Base-by-base conservation (phyloP, 1,140 invertebrate species). In the Euwallacea similis region DNA sequence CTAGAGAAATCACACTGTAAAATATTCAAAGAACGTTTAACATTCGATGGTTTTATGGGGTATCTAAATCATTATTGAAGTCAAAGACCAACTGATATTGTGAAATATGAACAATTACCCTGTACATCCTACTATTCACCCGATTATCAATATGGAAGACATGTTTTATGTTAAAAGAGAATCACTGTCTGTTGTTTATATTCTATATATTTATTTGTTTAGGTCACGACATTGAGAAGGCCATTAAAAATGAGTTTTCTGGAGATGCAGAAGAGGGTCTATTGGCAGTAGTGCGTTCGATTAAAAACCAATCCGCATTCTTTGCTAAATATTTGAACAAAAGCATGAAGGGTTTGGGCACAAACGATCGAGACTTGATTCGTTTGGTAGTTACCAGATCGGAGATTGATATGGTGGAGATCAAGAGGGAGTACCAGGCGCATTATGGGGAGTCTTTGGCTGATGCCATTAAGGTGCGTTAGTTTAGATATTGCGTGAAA, bases 251-350 rank as follows among this genome's bases (percentile, higher is more conserved):
- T 47, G 90, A 93, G 80, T 90, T 93, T 77, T 89, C 88, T 73
- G 90, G 91, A 69, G 87, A 86, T 76, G 77, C 90, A 15, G 83
- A 89, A 76, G 84, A 88, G 70, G 89, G 87, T 16, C 80, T 92
- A 33, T 79, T 90, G 54, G 88, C 88, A 62, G 85, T 91, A 73
- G 89, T 94, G 13, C 91, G 91, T 82, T 91, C 90, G 76, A 90
- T 93, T 0, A 87, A 89, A 76, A 94, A 96, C 79, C 91, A 93
- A 79, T 88, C 92, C 7, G 86, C 88, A 42, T 98, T 94, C 83
- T 98, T 97, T 84, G 96, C 96, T 6, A 89, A 96, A 76, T 87
- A 90, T 60, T 83, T 98, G 8, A 89, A 97, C 80, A 89, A 92
- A 76, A 89, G 93, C 6, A 96, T 98, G 92, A 89, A 75, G 68